Conservation (phyloP, 1,140 invertebrate genomes). For the Drosophila repleta region DNA sequence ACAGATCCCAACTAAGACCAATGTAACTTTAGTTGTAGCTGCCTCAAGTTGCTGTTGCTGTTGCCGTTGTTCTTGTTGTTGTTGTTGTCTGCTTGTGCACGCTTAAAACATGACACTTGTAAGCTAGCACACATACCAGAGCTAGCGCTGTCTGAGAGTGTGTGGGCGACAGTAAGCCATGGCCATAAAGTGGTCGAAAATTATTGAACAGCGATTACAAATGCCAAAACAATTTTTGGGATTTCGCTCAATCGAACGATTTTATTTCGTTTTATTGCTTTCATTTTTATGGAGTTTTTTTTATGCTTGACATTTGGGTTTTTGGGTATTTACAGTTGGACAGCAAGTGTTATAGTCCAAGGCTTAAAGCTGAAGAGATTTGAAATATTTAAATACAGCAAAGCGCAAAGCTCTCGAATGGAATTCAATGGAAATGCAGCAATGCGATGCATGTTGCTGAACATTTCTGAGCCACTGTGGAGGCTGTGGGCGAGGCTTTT, state of each 20-base stretch:
- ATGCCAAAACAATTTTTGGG: constrained; percentile 68
- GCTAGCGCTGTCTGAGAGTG: too few relatives aligned
- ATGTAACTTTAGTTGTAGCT: constrained; percentile 30
- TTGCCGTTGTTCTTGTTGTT: constrained; percentile 19
- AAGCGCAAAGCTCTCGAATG: neutral
- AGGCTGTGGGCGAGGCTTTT: neutral
- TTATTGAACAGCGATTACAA: constrained; percentile 80
- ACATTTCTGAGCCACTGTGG: constrained; percentile 1
- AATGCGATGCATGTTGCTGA: neutral
- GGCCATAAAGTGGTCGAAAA: constrained; percentile 76
- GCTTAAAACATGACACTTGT: constrained; percentile 75
- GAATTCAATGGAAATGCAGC: neutral
- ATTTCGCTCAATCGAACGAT: constrained; percentile 52
- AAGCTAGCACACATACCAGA: too few relatives aligned
- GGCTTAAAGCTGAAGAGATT: neutral
- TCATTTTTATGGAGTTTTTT: constrained; percentile 17
- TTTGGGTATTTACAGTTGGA: neutral
- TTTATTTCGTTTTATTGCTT: constrained; percentile 52
- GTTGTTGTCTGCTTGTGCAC: constrained; percentile 14
- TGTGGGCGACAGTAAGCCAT: constrained; percentile 57
- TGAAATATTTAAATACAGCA: neutral
- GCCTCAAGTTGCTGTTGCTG: constrained; percentile 22
- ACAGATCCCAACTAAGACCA: constrained; percentile 18
- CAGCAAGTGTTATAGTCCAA: neutral
- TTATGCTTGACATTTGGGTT: constrained; percentile 39